These are phyloP conservation scores for Polymixis flavicincta DNA, from an alignment of 2,888 invertebrate genomes.

Conservation along the genomic window DNA sequence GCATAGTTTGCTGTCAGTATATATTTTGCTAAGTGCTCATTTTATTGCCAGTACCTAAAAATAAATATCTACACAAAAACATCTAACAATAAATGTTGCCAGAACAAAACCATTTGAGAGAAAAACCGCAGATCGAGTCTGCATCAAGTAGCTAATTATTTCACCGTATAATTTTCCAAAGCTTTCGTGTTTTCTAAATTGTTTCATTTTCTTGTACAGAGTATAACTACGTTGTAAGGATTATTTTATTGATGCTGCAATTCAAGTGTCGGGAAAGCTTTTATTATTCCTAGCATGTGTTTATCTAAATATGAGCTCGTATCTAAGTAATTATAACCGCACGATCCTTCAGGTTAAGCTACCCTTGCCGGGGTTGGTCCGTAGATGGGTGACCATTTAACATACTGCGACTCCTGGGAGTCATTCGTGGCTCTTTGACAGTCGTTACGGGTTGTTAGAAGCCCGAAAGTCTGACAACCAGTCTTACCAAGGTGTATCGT, in stretches of 20 bases:
- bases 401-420: too few species aligned
- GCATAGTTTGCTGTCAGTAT: conserved; percentile 31
- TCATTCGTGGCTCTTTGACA: too few species aligned
- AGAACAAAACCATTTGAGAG: conserved; percentile 41
- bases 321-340: too few species aligned
- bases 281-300: conserved; percentile 7
- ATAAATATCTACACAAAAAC: conserved; percentile 41
- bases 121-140: conserved; percentile 28
- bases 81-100: conserved; percentile 30
- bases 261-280: neutral
- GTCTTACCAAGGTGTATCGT: too few species aligned
- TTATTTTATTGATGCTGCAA: neutral
- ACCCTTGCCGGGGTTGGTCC: too few species aligned
- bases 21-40: conserved; percentile 33
- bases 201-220: conserved; percentile 9
- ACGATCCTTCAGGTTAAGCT: too few species aligned
- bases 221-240: neutral
- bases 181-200: conserved; percentile 13
- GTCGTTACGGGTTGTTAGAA: too few species aligned
- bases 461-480: too few species aligned
- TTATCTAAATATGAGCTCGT: conserved; percentile 1
- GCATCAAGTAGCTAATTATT: conserved; percentile 41
- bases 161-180: conserved; percentile 11
- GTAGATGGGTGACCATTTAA: too few species aligned
- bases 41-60: conserved; percentile 45